Conservation (phyloP, 2,888 invertebrate species). For the Podotricha telesiphe region DNA sequence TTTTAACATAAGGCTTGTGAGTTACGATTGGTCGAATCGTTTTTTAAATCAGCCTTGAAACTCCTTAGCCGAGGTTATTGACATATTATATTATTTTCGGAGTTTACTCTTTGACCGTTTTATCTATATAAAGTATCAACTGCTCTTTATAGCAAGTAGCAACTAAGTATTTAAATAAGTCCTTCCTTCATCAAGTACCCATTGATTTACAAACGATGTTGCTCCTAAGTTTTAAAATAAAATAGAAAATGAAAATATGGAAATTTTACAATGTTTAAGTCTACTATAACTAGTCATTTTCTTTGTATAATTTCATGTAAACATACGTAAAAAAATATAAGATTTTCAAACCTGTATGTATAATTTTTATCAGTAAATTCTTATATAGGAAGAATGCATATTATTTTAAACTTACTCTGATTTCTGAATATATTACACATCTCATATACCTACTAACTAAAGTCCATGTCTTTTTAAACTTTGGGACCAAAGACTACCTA, state of each 20-base stretch:
- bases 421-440: not conserved
- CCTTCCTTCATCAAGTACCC: too few species aligned
- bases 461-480: not conserved
- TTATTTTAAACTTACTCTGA: too few species aligned
- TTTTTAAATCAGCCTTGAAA: conserved; percentile 30
- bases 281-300: too few species aligned
- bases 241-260: too few species aligned
- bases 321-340: too few species aligned
- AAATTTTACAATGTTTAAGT: too few species aligned
- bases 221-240: too few species aligned
- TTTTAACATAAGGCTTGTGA: conserved; percentile 24
- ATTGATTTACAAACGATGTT: too few species aligned
- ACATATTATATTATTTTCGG: conserved; percentile 24
- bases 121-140: not conserved
- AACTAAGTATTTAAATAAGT: not conserved
- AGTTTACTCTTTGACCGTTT: conserved; percentile 2
- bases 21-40: conserved; percentile 26
- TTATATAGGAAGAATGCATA: too few species aligned
- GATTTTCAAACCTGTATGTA: too few species aligned
- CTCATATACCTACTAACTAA: not conserved
- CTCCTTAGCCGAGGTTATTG: conserved; percentile 37
- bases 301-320: too few species aligned
- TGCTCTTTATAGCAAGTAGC: not conserved
- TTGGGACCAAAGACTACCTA: not conserved
- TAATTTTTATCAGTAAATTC: too few species aligned